Conservation (phyloP, 2,797 vertebrate species). For the Enteromius anoplus region DNA sequence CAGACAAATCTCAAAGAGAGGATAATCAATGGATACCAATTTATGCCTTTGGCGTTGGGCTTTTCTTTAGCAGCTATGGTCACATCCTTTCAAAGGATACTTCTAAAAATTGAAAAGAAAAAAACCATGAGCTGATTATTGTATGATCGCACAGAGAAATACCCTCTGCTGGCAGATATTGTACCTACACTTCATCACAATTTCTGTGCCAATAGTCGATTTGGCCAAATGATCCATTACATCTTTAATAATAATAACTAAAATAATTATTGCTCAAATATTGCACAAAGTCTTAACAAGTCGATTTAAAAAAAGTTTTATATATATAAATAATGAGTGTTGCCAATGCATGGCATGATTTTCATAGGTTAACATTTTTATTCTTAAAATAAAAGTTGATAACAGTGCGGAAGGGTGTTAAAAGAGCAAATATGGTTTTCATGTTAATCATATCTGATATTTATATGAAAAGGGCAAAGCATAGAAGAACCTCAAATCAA, state of each 20-base stretch:
- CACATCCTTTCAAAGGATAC: slow-evolving; percentile 6
- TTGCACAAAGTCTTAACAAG: background rate
- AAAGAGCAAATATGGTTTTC: background rate
- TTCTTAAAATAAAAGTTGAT: background rate
- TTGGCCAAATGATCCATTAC: background rate
- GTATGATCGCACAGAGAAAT: slow-evolving; percentile 14
- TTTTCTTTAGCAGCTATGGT: slow-evolving; percentile 18
- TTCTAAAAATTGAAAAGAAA: background rate
- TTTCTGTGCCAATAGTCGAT: no score
- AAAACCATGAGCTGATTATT: slow-evolving; percentile 41
- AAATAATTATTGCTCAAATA: background rate
- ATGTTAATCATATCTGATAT: slow-evolving; percentile 5
- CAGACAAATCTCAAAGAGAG: slow-evolving; percentile 34
- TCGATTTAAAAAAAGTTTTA: background rate
- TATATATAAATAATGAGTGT: background rate
- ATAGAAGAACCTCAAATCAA: background rate
- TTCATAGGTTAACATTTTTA: background rate
- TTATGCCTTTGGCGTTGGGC: slow-evolving; percentile 1
- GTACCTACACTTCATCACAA: background rate
- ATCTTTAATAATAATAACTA: background rate
- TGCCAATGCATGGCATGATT: background rate
- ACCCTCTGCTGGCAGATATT: background rate
- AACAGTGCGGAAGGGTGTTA: background rate
- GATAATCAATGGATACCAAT: slow-evolving; percentile 29
- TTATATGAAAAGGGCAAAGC: slow-evolving; percentile 31